Evolutionary conservation across 2,113 vertebrate species (phyloP).

Genomic region (Pseudorhombus dupliciocellatus): DNA sequence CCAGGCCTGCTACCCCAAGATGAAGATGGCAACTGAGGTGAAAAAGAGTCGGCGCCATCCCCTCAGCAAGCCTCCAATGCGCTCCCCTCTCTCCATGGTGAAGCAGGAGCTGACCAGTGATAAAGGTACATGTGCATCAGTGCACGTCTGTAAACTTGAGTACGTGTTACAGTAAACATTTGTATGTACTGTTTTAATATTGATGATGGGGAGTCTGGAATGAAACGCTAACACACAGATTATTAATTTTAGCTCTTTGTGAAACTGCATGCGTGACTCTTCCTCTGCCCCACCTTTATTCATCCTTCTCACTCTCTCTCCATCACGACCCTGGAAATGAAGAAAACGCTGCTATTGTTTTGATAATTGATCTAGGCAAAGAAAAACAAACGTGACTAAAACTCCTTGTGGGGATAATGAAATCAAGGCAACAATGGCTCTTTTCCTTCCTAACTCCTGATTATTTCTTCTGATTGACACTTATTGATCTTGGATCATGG

Average conservation of each 20-base stretch:
- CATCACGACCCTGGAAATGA: slow-evolving; percentile 22
- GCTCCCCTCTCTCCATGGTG: slow-evolving; percentile 90
- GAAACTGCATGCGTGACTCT: neutral
- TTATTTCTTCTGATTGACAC: slow-evolving; percentile 63
- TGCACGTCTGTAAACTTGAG: neutral
- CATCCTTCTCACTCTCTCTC: neutral
- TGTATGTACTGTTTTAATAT: neutral
- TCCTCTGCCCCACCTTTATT: neutral
- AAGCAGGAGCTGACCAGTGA: slow-evolving; percentile 91
- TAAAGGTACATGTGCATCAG: slow-evolving; percentile 82
- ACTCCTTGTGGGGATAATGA: slow-evolving; percentile 46
- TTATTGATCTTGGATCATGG: slow-evolving; percentile 80
- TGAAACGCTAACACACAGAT: too few relatives aligned
- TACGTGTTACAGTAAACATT: neutral
- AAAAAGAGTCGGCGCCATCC: slow-evolving; percentile 97
- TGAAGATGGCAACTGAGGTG: slow-evolving; percentile 91
- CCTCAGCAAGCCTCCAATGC: slow-evolving; percentile 89
- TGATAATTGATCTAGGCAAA: slow-evolving; percentile 40
- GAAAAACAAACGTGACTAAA: slow-evolving; percentile 43
- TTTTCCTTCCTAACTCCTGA: slow-evolving; percentile 6
- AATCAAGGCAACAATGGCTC: slow-evolving; percentile 35
- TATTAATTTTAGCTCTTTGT: too few relatives aligned
- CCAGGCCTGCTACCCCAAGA: slow-evolving; percentile 85
- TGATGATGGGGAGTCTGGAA: neutral
- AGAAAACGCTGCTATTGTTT: slow-evolving; percentile 35